Percentiles rank a stretch among this genome's conserved stretches.
These are phyloP conservation scores for Caenorhabditis inopinata DNA, from an alignment of 1,140 invertebrate species.

Conservation along the genomic window DNA sequence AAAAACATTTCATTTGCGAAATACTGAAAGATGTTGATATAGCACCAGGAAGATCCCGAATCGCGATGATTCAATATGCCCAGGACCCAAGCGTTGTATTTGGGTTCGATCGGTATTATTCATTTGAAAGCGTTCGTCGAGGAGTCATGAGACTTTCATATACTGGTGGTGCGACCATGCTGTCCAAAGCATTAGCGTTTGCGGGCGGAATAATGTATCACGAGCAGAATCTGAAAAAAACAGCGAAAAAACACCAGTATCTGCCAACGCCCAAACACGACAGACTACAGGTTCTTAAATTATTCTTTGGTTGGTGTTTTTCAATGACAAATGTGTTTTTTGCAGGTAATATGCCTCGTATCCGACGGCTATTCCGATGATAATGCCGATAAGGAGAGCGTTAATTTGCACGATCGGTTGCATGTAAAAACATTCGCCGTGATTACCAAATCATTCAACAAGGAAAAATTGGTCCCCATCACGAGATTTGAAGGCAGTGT, in stretches of 20 bases:
- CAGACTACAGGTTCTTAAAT: constrained; percentile 53
- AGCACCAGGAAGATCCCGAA: constrained; percentile 54
- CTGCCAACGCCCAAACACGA: constrained; percentile 61
- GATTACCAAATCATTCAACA: constrained; percentile 59
- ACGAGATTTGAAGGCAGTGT: constrained; percentile 61
- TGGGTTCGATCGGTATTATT: constrained; percentile 57
- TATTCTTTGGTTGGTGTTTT: constrained; percentile 32
- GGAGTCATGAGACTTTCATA: constrained; percentile 57
- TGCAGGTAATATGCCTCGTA: constrained; percentile 56
- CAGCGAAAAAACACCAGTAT: constrained; percentile 47
- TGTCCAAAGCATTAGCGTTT: constrained; percentile 61
- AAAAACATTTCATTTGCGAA: constrained; percentile 48
- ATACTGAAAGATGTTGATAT: constrained; percentile 58
- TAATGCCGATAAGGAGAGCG: constrained; percentile 22
- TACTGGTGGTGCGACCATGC: constrained; percentile 58
- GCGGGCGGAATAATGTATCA: constrained; percentile 60
- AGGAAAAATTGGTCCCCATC: constrained; percentile 55
- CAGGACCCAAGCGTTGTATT: constrained; percentile 57
- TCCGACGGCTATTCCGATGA: constrained; percentile 61
- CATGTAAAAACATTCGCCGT: constrained; percentile 53
- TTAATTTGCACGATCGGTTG: neutral
- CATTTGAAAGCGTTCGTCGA: constrained; percentile 48
- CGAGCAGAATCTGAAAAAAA: constrained; percentile 60
- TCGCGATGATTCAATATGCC: constrained; percentile 55
- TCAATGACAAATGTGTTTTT: neutral